These are phyloP conservation scores for Scaptomyza tumidula DNA, from an alignment of 2,888 invertebrate species.

Conservation along the genomic window DNA sequence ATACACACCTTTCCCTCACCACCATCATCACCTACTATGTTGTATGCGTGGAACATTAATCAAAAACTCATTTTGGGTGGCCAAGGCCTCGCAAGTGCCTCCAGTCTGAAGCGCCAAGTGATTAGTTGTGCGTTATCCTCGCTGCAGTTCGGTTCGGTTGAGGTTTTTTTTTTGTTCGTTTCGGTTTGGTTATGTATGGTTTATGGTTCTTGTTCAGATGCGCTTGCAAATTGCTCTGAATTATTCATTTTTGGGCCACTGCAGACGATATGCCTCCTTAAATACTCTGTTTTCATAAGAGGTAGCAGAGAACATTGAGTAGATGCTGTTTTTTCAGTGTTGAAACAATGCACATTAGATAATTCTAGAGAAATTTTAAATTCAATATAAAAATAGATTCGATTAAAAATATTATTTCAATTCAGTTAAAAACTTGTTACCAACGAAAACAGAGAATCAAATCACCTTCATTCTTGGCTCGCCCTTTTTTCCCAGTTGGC, in stretches of 20 bases:
- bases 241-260: conserved; percentile 58
- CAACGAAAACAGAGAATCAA: conserved; percentile 5
- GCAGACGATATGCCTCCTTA: conserved; percentile 18
- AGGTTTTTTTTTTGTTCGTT: conserved; percentile 17
- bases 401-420: too few species aligned
- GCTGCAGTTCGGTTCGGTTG: conserved; percentile 38
- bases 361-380: too few species aligned
- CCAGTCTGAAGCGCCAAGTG: conserved; percentile 45
- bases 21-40: conserved; percentile 6
- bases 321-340: not conserved
- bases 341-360: too few species aligned
- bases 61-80: conserved; percentile 74
- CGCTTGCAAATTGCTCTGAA: conserved; percentile 60
- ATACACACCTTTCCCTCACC: not conserved
- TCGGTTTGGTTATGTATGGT: conserved; percentile 1
- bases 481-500: too few species aligned
- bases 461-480: too few species aligned
- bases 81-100: conserved; percentile 12
- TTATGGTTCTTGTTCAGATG: conserved; percentile 22
- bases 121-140: conserved; percentile 78
- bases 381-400: too few species aligned
- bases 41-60: conserved; percentile 65
- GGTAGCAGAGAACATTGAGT: not conserved
- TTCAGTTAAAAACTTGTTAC: too few species aligned
- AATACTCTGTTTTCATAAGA: not conserved